Evolutionary conservation across 2,113 vertebrate species (phyloP).

Genomic region (Myotis yumanensis): DNA sequence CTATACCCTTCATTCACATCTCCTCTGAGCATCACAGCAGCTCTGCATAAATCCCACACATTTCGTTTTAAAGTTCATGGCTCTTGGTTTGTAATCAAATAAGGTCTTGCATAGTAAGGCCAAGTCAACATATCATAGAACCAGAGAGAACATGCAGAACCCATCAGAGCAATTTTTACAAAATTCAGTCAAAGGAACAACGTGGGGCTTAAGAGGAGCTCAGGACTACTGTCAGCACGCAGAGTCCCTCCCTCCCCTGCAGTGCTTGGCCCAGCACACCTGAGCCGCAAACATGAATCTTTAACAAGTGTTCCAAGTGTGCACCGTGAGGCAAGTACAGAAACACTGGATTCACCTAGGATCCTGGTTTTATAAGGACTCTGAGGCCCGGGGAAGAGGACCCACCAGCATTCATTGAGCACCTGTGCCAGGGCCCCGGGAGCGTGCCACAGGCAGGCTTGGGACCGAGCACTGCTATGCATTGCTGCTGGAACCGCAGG

Average conservation of each 20-base stretch:
- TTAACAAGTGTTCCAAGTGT: not conserved
- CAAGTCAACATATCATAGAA: not conserved
- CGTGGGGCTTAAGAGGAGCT: not conserved
- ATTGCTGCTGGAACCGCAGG: not conserved
- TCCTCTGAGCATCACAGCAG: not conserved
- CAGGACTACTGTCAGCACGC: not conserved
- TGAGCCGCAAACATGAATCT: not conserved
- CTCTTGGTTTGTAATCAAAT: slow-evolving; percentile 28
- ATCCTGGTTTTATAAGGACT: not conserved
- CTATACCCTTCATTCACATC: not conserved
- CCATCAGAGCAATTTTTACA: not conserved
- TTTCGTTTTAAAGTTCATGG: not conserved
- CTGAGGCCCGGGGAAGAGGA: not conserved
- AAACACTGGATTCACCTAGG: not conserved
- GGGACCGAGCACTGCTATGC: accelerated
- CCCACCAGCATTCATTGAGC: not conserved
- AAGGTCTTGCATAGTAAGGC: not conserved
- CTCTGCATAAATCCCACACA: not conserved
- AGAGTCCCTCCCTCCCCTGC: not conserved
- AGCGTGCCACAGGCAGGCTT: not conserved
- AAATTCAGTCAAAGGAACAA: not conserved
- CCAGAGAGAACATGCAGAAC: not conserved
- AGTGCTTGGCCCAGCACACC: not conserved
- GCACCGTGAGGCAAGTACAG: not conserved
- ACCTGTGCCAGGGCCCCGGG: accelerated